A percentile compares a stretch with the other conserved stretches of the same genome.
These are phyloP conservation scores for Melanocharis versteri DNA, from an alignment of 2,113 vertebrate genomes.

Conservation along the genomic window DNA sequence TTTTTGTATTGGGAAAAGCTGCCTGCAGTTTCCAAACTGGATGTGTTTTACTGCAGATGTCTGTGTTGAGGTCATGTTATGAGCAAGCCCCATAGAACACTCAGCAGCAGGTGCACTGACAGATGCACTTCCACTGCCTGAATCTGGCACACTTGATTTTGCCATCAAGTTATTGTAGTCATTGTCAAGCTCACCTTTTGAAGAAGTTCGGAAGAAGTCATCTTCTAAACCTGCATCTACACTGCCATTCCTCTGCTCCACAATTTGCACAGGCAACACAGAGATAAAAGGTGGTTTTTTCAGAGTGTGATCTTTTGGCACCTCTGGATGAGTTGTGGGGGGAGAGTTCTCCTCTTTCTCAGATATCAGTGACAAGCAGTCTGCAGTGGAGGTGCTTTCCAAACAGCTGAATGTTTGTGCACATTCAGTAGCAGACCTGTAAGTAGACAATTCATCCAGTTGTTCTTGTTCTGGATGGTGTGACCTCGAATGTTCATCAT, in stretches of 20 bases:
- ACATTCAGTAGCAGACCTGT: background rate
- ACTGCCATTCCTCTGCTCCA: constrained; percentile 18
- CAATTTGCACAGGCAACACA: background rate
- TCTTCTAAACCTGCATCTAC: background rate
- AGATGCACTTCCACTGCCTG: background rate
- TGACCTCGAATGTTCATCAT: constrained; percentile 32
- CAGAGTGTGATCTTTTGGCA: background rate
- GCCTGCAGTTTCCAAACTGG: background rate
- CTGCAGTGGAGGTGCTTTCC: background rate
- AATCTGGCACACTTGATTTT: constrained; percentile 8
- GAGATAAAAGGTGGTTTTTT: background rate
- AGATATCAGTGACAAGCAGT: background rate
- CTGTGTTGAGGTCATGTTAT: background rate
- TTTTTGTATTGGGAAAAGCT: constrained; percentile 2
- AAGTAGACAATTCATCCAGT: constrained; percentile 21
- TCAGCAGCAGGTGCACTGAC: background rate
- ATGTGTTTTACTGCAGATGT: background rate
- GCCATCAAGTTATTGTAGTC: background rate
- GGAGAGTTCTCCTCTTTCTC: background rate
- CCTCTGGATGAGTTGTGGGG: background rate
- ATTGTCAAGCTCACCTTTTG: constrained; percentile 18
- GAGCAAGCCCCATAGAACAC: background rate
- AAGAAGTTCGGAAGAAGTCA: constrained; percentile 10
- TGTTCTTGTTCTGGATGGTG: constrained; percentile 56
- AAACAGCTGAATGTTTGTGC: background rate